These are phyloP conservation scores for Platerodrilus igneus DNA, from an alignment of 2,888 invertebrate genomes.

Conservation along the genomic window DNA sequence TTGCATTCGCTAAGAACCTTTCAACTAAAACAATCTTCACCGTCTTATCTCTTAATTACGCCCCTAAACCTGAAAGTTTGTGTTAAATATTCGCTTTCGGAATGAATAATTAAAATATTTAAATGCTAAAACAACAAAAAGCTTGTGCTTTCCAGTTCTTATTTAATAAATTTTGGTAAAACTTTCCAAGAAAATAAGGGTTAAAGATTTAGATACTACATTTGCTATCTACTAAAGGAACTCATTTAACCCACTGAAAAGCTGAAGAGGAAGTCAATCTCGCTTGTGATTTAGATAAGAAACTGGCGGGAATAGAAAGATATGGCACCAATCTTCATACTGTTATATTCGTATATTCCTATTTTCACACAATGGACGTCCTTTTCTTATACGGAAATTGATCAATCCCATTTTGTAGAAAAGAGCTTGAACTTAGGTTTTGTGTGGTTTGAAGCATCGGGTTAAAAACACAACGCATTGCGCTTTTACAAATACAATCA, in stretches of 20 bases:
- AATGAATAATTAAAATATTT: constrained; percentile 17
- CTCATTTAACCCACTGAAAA: constrained; percentile 29
- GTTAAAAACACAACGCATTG: no score
- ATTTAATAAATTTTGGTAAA: constrained; percentile 15
- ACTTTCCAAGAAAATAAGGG: not conserved
- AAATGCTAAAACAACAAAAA: constrained; percentile 14
- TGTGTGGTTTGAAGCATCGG: no score
- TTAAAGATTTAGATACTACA: constrained; percentile 20
- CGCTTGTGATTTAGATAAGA: constrained; percentile 28
- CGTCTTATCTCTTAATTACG: constrained; percentile 15
- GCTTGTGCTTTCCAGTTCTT: constrained; percentile 9
- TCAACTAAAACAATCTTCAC: constrained; percentile 20
- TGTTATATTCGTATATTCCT: constrained; percentile 23
- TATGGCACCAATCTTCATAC: constrained; percentile 21
- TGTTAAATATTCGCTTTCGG: constrained; percentile 9
- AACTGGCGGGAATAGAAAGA: constrained; percentile 27
- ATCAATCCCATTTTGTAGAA: no score
- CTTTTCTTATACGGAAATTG: no score
- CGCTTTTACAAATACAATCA: no score
- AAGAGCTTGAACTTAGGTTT: no score
- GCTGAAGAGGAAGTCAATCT: constrained; percentile 29
- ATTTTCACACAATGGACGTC: no score
- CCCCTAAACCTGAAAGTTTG: constrained; percentile 14
- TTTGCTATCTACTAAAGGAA: constrained; percentile 26
- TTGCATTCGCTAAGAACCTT: no score